A percentile compares a stretch with the other conserved stretches of the same genome.
These are phyloP conservation scores for Aricia agestis DNA, from an alignment of 1,140 invertebrate species.

Conservation along the genomic window DNA sequence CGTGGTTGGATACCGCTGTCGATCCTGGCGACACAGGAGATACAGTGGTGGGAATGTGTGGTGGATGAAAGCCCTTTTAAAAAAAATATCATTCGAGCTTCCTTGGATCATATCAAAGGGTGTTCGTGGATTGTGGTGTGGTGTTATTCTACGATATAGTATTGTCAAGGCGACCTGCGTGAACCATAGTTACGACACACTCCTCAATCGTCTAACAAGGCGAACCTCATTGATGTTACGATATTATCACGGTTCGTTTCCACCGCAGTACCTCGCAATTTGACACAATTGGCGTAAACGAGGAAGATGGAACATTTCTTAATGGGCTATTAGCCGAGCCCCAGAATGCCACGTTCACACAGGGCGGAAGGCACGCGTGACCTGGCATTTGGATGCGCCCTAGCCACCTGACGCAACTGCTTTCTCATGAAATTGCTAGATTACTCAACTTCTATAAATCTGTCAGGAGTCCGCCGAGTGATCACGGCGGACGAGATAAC, in stretches of 20 bases:
- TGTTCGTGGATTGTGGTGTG: too few relatives aligned
- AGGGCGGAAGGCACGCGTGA: conserved; percentile 53
- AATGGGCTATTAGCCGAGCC: conserved; percentile 32
- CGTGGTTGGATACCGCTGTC: too few relatives aligned
- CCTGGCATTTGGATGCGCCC: conserved; percentile 55
- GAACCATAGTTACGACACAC: background rate
- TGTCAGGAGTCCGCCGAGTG: conserved; percentile 24
- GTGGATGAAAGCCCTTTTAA: too few relatives aligned
- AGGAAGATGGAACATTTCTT: conserved; percentile 29
- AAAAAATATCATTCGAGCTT: too few relatives aligned
- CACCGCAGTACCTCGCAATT: background rate
- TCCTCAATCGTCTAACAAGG: background rate
- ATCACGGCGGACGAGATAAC: conserved; percentile 14
- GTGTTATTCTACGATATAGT: too few relatives aligned
- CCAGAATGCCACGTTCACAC: conserved; percentile 46
- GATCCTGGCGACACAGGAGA: too few relatives aligned
- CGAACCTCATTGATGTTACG: background rate
- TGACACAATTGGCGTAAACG: conserved; percentile 24
- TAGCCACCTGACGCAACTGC: conserved; percentile 44
- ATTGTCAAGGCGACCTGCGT: too few relatives aligned
- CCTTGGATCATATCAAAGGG: too few relatives aligned
- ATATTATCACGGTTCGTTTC: background rate
- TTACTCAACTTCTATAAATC: conserved; percentile 35
- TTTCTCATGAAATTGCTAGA: conserved; percentile 33
- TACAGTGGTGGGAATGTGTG: too few relatives aligned